A percentile compares a stretch with the other conserved stretches of the same genome.
phyloP scores from a whole-genome alignment of 2,888 invertebrate species.

The Drosophila prostipennis region DNA sequence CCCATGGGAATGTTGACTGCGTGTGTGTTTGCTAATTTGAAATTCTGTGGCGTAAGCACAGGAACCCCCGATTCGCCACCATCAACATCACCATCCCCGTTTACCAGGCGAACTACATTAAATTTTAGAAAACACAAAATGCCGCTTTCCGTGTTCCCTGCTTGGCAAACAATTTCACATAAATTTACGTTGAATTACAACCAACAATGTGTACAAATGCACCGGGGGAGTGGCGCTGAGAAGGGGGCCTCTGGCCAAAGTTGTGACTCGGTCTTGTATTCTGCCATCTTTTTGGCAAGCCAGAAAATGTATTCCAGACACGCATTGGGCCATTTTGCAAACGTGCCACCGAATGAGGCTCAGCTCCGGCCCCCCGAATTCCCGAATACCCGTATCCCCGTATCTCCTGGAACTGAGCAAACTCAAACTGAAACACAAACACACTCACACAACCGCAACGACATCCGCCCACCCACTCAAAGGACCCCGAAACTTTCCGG shows the following conservation, averaged over 20 bases:
- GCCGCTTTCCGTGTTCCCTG: constrained; percentile 48
- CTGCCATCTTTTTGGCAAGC: constrained; percentile 67
- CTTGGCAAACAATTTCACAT: constrained; percentile 68
- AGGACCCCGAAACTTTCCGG: constrained; percentile 50
- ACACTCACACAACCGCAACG: constrained; percentile 47
- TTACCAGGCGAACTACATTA: constrained; percentile 51
- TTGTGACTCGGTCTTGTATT: constrained; percentile 39
- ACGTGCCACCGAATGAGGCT: constrained; percentile 82
- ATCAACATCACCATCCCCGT: constrained; percentile 1
- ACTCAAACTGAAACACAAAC: constrained; percentile 8
- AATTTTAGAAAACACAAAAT: constrained; percentile 71
- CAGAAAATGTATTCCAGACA: constrained; percentile 83
- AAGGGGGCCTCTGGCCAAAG: constrained; percentile 14
- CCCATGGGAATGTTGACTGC: constrained; percentile 29
- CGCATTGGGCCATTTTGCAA: constrained; percentile 83
- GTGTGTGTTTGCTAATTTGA: constrained; percentile 54
- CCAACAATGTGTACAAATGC: constrained; percentile 64
- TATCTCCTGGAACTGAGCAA: constrained; percentile 14
- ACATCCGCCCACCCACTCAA: constrained; percentile 67
- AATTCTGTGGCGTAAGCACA: constrained; percentile 49
- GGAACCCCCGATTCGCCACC: constrained; percentile 6
- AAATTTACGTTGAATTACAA: constrained; percentile 67
- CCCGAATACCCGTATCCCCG: constrained; percentile 1
- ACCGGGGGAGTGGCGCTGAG: constrained; percentile 34
- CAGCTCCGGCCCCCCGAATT: constrained; percentile 22